Base-by-base conservation (phyloP, 2,113 vertebrate species). In the Hemichromis elongatus region DNA sequence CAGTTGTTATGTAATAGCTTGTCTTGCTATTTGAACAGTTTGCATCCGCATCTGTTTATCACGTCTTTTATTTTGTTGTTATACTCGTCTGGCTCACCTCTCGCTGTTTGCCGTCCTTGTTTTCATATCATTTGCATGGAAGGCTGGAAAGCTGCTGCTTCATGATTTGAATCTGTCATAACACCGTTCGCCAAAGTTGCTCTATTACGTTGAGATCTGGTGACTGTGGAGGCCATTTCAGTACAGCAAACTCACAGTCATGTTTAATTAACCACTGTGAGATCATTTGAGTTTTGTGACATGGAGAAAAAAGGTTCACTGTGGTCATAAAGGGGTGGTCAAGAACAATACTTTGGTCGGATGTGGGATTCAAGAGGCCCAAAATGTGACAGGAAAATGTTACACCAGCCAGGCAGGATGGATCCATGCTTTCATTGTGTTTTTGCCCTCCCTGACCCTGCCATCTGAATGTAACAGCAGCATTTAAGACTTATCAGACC, bases 121-220 rank as follows among this genome's bases (percentile, higher is more conserved):
- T 92, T 90, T 87, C 88, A 77, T 90, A 68, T 78, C 3, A 81
- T 92, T 91, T 91, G 73, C 45, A 9, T 92, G 6, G 7, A 45
- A 77, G 33, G 24, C 14, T 28, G 7, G 30, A 6, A 56, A 42
- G 61, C 61, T 66, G 61, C 61, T 66, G 61, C 61, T 66, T 66
- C 33, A 2, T 66, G 61, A 66, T 66, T 66, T 66, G 19, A 66
- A 66, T 66, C 33, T 66, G 33, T 66, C 21, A 6, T 40, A 21
- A 66, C 33, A 13, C 19, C 19, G 2, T 66, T 5, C 13, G 61
- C 19, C 21, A 40, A 37, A 8, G 61, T 66, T 21, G 0, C 19
- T 0, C 33, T 66, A 5, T 40, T 66, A 21, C 61, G 1, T 66
- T 66, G 61, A 8, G 61, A 66, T 66, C 61, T 66, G 61, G 19